Conservation (phyloP, 2,888 invertebrate species). For the Iselma pallidipennis region DNA sequence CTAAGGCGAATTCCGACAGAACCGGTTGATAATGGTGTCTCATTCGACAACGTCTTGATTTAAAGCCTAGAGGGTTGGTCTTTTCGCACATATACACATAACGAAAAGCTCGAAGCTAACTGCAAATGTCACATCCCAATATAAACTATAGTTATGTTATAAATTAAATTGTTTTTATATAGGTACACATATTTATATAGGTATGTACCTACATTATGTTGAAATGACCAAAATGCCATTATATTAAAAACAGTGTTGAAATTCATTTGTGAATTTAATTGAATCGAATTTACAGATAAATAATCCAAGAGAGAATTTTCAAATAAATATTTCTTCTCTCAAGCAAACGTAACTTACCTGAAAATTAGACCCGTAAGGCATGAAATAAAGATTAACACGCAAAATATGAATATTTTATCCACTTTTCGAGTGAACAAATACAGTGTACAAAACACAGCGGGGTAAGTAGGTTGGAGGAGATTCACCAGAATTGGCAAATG, state of each 20-base stretch:
- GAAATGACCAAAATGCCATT: not conserved
- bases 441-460: not conserved
- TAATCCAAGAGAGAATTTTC: not conserved
- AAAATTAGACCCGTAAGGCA: not conserved
- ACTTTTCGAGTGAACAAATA: not conserved
- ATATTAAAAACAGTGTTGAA: not conserved
- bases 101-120: not conserved
- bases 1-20: conserved; percentile 37
- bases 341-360: not conserved
- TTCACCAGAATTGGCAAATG: not conserved
- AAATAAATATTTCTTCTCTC: not conserved
- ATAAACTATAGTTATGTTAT: not conserved
- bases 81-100: not conserved
- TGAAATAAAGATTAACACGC: not conserved
- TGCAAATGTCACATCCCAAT: not conserved
- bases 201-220: too few relatives aligned
- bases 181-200: not conserved
- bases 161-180: conserved; percentile 17
- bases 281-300: not conserved
- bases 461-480: not conserved
- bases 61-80: conserved; percentile 25
- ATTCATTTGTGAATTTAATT: not conserved
- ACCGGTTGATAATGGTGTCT: conserved; percentile 47
- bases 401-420: not conserved
- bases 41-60: conserved; percentile 48